These are phyloP conservation scores for Lasioglossum zephyrum DNA, from an alignment of 2,888 invertebrate species.

Conservation along the genomic window DNA sequence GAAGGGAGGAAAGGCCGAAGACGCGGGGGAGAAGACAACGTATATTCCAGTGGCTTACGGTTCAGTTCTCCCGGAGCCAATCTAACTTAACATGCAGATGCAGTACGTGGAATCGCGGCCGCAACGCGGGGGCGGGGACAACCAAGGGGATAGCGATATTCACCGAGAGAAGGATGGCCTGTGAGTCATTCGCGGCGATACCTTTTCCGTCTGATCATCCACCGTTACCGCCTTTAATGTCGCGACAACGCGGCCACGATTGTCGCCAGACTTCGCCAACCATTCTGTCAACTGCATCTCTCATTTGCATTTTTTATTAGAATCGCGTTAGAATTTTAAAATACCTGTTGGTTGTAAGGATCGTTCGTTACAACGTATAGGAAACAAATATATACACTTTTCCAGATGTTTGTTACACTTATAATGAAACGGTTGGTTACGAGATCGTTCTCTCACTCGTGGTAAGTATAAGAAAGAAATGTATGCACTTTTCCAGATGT, in stretches of 20 bases:
- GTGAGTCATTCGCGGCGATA: slow-evolving; percentile 63
- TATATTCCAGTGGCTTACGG: slow-evolving; percentile 73
- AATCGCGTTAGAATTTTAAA: no score
- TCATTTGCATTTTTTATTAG: no score
- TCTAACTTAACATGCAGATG: slow-evolving; percentile 78
- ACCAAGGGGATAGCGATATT: not conserved
- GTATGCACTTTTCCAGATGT: no score
- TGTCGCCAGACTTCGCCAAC: not conserved
- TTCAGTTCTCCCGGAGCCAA: slow-evolving; percentile 76
- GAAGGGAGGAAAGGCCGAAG: slow-evolving; percentile 40
- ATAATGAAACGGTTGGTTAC: no score
- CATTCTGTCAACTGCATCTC: not conserved
- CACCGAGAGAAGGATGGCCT: slow-evolving; percentile 15
- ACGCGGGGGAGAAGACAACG: slow-evolving; percentile 61
- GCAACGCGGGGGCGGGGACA: slow-evolving; percentile 16
- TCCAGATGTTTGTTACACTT: no score
- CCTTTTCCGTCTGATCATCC: slow-evolving; percentile 55
- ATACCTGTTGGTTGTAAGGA: no score
- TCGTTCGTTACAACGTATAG: no score
- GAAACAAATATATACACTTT: no score
- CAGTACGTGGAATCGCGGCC: slow-evolving; percentile 73
- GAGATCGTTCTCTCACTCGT: no score
- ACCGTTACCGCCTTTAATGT: slow-evolving; percentile 52
- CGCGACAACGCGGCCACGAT: not conserved
- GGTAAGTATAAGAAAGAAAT: no score